phyloP scores from a whole-genome alignment of 2,113 vertebrate genomes.

The Elephantulus edwardii region DNA sequence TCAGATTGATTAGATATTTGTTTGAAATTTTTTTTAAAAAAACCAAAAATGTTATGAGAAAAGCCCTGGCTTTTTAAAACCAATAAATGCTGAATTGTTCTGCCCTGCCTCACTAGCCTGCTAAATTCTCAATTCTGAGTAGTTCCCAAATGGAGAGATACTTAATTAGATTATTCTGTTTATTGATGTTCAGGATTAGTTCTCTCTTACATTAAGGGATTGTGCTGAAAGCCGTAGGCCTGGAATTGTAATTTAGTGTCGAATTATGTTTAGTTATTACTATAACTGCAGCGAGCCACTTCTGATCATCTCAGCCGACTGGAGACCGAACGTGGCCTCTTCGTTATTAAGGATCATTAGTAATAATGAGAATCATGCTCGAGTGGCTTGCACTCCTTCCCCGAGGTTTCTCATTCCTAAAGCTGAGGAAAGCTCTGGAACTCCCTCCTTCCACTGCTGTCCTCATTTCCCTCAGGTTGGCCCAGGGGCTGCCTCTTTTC shows the following conservation, averaged over 20 bases:
- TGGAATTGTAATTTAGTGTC: slow-evolving; percentile 65
- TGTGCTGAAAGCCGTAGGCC: slow-evolving; percentile 33
- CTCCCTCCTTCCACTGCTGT: slow-evolving; percentile 7
- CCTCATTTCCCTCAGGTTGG: slow-evolving; percentile 33
- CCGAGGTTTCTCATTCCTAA: slow-evolving; percentile 46
- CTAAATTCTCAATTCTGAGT: slow-evolving; percentile 54
- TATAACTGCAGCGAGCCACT: slow-evolving; percentile 15
- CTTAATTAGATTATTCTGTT: slow-evolving; percentile 69
- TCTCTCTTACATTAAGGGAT: slow-evolving; percentile 48
- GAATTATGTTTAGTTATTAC: slow-evolving; percentile 57
- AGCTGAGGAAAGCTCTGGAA: slow-evolving; percentile 55
- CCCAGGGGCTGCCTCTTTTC: slow-evolving; percentile 62
- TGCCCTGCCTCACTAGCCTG: slow-evolving; percentile 9
- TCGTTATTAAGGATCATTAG: slow-evolving; percentile 44
- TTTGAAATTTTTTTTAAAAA: slow-evolving; percentile 42
- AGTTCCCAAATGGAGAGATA: slow-evolving; percentile 49
- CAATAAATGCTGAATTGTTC: slow-evolving; percentile 20
- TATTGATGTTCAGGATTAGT: slow-evolving; percentile 53
- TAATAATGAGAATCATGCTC: slow-evolving; percentile 68
- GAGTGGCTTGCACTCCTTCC: slow-evolving; percentile 54
- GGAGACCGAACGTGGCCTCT: slow-evolving; percentile 52
- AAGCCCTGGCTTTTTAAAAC: background rate
- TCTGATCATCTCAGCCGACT: slow-evolving; percentile 54
- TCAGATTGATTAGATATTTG: slow-evolving; percentile 30
- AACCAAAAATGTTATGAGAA: background rate